phyloP scores from a whole-genome alignment of 2,113 vertebrate genomes.

The Prolemur simus region DNA sequence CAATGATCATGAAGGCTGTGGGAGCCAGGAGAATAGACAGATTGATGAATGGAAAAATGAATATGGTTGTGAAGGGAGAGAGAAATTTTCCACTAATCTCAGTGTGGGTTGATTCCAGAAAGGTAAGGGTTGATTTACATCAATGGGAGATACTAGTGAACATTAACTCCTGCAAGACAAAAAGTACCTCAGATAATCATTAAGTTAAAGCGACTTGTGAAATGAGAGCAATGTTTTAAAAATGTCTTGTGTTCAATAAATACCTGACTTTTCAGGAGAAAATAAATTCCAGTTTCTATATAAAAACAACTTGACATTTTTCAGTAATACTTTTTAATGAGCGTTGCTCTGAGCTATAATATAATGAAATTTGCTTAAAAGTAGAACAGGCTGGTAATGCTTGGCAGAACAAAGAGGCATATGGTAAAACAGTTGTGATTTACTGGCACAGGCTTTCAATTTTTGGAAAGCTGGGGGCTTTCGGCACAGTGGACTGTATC shows the following conservation, averaged over 20 bases:
- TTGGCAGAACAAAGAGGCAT: slow-evolving; percentile 94
- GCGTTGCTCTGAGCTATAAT: slow-evolving; percentile 90
- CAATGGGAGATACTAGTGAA: neutral
- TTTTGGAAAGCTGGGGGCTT: slow-evolving; percentile 87
- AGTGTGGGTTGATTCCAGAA: neutral
- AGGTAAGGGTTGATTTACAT: neutral
- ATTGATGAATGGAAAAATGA: neutral
- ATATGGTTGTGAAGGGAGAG: neutral
- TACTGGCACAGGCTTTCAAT: slow-evolving; percentile 86
- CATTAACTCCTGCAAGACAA: neutral
- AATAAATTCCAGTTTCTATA: slow-evolving; percentile 82
- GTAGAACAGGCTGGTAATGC: slow-evolving; percentile 90
- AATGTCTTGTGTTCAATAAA: slow-evolving; percentile 77
- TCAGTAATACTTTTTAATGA: slow-evolving; percentile 93
- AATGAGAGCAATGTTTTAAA: slow-evolving; percentile 67
- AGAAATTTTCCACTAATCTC: neutral
- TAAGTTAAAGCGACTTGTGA: slow-evolving; percentile 50
- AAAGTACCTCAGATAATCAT: neutral
- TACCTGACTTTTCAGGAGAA: slow-evolving; percentile 77
- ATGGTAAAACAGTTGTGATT: slow-evolving; percentile 96
- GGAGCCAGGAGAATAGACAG: neutral
- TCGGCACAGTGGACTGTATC: slow-evolving; percentile 83
- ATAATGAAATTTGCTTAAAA: slow-evolving; percentile 95
- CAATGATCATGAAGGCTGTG: neutral
- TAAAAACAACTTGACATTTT: slow-evolving; percentile 90